Evolutionary conservation across 2,888 invertebrate genomes (phyloP), one percentile per base, ranked within the genome.

Genomic region (Spatulosminthurus flaviceps): DNA sequence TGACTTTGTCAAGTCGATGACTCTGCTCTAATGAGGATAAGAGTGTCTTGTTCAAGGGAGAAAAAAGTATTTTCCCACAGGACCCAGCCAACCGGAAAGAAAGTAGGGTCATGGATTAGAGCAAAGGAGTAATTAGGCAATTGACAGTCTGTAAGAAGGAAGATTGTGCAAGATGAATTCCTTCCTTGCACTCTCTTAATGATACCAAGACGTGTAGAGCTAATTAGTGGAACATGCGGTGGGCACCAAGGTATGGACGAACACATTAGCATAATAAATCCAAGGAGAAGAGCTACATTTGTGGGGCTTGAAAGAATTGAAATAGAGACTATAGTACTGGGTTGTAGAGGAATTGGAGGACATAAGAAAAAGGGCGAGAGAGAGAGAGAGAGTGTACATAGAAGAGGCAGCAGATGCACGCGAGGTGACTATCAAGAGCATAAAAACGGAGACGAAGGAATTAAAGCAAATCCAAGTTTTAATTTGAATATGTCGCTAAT

Each of bases 401-500:
- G 9, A 51, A 19, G 51, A 51, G 51, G 51, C 51, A n/a, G 51
- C 16, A 51, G 51, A 4, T 34, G 34, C 19, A 51, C n/a, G 51
- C 51, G n/a, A 51, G 51, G 19, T 34, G 13, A 28, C 71, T 42
- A 16, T 22, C 21, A 72, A 21, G 41, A 51, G n/a, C 21, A 4
- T 29, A 43, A n/a, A 72, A 24, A 72, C 22, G 28, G 13, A 28
- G 64, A 41, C 11, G 24, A 24, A 19, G 29, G 64, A 75, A 75
- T 75, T 64, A 74, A 75, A 64, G 61, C 29, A 73, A 75, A 75
- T 75, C 75, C 64, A 24, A 75, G 34, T 75, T 75, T 75, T 75
- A 75, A 61, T 75, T 75, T 66, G 24, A 75, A 75, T 64, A 51
- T 5, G 28, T 29, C n/a, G 34, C 21, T 29, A 75, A 72, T 72